These are phyloP conservation scores for Cryptocheilus praepositus DNA, from an alignment of 2,888 invertebrate species.

Conservation along the genomic window DNA sequence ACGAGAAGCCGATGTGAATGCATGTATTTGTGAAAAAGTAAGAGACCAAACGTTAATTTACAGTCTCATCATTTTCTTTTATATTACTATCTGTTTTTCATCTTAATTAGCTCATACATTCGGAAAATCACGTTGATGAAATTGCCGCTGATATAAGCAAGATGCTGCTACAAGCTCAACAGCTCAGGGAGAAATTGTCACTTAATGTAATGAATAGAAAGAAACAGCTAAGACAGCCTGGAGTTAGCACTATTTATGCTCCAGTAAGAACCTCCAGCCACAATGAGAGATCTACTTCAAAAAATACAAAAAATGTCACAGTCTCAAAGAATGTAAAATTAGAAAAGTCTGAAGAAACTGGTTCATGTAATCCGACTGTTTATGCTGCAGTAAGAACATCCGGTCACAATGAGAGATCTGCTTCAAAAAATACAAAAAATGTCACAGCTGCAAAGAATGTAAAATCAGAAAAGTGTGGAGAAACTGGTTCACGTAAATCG, in stretches of 20 bases:
- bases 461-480: background rate
- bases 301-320: background rate
- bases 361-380: too few relatives aligned
- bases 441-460: background rate
- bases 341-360: too few relatives aligned
- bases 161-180: conserved; percentile 62
- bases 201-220: conserved; percentile 43
- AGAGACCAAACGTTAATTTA: conserved; percentile 34
- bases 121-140: conserved; percentile 49
- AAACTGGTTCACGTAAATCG: too few relatives aligned
- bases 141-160: conserved; percentile 64
- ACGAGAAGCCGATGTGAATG: conserved; percentile 50
- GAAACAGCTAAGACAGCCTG: conserved; percentile 37
- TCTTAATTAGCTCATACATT: background rate
- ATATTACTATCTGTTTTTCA: background rate
- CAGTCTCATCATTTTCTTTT: background rate
- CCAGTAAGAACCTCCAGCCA: background rate
- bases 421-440: background rate
- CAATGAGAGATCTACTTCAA: background rate
- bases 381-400: conserved; percentile 31
- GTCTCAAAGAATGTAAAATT: conserved; percentile 1
- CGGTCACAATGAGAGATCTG: background rate
- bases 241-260: conserved; percentile 48
- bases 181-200: conserved; percentile 63
- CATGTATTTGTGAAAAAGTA: conserved; percentile 65